Percentiles rank a stretch among this genome's conserved stretches.
These are phyloP conservation scores for Neopelma chrysocephalum DNA, from an alignment of 2,797 vertebrate species.

Conservation along the genomic window DNA sequence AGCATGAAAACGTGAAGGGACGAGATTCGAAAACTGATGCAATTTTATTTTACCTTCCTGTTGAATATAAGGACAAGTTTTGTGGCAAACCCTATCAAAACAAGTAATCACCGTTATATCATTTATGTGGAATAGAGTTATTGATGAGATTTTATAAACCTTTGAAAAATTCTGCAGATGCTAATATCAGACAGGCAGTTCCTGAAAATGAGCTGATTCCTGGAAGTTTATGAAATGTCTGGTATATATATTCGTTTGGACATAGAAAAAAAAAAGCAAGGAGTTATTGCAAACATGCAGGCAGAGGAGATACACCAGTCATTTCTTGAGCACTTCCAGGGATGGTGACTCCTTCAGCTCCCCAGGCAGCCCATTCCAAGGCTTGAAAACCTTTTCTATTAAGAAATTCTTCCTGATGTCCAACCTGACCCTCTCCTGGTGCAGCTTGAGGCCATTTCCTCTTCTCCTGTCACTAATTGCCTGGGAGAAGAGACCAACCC, in stretches of 20 bases:
- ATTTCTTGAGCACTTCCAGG: background rate
- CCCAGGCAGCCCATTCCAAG: background rate
- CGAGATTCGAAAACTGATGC: too few species aligned
- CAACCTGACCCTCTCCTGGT: background rate
- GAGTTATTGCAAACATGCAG: background rate
- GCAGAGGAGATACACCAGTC: background rate
- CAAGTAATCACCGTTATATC: background rate
- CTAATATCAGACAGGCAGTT: background rate
- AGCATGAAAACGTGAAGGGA: too few species aligned
- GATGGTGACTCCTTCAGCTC: background rate
- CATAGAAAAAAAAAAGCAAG: background rate
- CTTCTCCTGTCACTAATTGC: background rate
- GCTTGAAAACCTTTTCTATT: background rate
- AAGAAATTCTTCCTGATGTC: background rate
- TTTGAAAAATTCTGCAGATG: background rate
- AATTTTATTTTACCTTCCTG: too few species aligned
- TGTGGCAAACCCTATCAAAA: background rate
- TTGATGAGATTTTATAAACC: background rate
- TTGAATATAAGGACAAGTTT: background rate
- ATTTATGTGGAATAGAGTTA: background rate
- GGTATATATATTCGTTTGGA: background rate
- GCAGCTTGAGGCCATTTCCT: background rate
- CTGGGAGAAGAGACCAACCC: background rate
- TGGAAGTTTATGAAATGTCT: background rate
- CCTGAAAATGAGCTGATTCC: background rate